phyloP scores from a whole-genome alignment of 2,888 invertebrate species.

The Ophion ellenae region DNA sequence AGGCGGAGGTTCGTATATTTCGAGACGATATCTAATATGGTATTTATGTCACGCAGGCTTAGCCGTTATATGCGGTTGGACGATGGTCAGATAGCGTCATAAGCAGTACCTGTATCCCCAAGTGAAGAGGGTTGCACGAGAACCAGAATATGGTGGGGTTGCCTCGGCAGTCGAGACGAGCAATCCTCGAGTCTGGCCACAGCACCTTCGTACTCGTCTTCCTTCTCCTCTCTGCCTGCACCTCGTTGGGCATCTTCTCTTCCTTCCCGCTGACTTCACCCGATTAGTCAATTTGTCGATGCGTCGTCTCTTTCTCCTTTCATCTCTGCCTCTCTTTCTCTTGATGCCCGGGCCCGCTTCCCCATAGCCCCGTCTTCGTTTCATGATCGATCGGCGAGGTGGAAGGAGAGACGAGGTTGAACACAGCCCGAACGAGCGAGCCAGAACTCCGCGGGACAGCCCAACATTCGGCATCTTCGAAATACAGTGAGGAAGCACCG shows the following conservation, averaged over 20 bases:
- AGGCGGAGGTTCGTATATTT: conserved; percentile 55
- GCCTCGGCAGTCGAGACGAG: conserved; percentile 48
- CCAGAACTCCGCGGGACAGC: conserved; percentile 45
- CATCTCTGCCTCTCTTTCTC: conserved; percentile 22
- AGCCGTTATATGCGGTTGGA: conserved; percentile 63
- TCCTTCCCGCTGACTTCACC: conserved; percentile 70
- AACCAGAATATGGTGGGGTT: conserved; percentile 50
- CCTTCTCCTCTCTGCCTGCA: conserved; percentile 52
- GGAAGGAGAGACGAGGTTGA: conserved; percentile 57
- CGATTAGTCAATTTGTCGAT: conserved; percentile 72
- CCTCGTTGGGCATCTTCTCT: conserved; percentile 62
- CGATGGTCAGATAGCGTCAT: conserved; percentile 67
- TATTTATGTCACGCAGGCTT: conserved; percentile 69
- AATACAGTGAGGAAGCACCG: conserved; percentile 51
- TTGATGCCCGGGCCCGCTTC: conserved; percentile 53
- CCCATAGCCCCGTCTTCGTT: conserved; percentile 58
- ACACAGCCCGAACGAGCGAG: conserved; percentile 57
- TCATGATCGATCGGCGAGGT: conserved; percentile 67
- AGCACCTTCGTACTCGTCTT: conserved; percentile 32
- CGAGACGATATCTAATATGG: conserved; percentile 65
- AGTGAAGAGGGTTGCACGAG: conserved; percentile 60
- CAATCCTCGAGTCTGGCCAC: conserved; percentile 34
- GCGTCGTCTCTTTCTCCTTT: conserved; percentile 44
- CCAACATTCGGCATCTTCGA: conserved; percentile 44
- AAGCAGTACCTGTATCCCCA: conserved; percentile 59